A percentile compares a stretch with the other conserved stretches of the same genome.
Conservation (phyloP, 1,140 invertebrate genomes). For the Ladona fulva region DNA sequence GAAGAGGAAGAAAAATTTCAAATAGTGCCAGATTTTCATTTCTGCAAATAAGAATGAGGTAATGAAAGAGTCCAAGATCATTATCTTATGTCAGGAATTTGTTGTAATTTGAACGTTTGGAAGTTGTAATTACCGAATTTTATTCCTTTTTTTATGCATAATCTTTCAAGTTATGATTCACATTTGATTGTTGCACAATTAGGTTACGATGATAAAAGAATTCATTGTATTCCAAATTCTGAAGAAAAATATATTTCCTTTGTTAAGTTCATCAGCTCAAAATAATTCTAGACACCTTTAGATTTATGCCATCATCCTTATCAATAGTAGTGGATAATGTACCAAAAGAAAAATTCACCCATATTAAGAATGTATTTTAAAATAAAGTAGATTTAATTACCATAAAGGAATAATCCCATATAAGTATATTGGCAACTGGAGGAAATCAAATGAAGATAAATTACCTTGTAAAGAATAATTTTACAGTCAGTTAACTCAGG, state of each 20-base stretch:
- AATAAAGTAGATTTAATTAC: not conserved
- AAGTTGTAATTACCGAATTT: not conserved
- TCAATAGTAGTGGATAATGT: not conserved
- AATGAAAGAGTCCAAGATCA: not conserved
- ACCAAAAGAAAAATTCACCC: not conserved
- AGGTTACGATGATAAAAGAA: not conserved
- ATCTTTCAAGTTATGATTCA: not conserved
- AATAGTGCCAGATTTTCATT: not conserved
- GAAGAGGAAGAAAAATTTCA: not conserved
- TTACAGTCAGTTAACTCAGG: slow-evolving; percentile 20
- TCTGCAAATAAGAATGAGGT: not conserved
- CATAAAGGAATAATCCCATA: slow-evolving; percentile 26
- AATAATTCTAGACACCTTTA: not conserved
- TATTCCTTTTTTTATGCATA: not conserved
- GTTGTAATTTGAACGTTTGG: not conserved
- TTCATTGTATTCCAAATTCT: not conserved
- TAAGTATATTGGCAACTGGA: slow-evolving; percentile 26
- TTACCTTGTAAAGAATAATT: slow-evolving; percentile 28
- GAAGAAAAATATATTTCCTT: not conserved
- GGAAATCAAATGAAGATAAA: slow-evolving; percentile 26
- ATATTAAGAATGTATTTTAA: not conserved
- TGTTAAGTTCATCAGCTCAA: not conserved
- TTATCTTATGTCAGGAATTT: not conserved
- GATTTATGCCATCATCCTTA: not conserved
- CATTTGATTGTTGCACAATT: not conserved